Evolutionary conservation across 2,797 vertebrate genomes (phyloP).

Genomic region (Oryzias dopingdopingensis): DNA sequence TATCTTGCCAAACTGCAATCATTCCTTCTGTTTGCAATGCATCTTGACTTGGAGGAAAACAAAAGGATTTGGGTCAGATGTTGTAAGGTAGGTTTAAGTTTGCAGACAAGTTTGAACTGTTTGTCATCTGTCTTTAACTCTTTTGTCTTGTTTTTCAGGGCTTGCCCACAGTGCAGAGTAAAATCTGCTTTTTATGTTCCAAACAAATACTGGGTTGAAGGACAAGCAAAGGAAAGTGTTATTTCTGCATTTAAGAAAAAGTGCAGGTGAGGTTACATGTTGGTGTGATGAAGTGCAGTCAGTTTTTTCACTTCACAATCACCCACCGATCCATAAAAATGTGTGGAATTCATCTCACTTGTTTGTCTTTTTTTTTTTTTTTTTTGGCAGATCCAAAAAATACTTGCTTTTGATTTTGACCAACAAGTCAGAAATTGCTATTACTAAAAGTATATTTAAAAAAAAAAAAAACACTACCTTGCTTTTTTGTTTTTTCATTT

Average conservation of each 20-base stretch:
- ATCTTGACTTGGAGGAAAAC: conserved; percentile 87
- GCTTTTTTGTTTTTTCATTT: too few species aligned
- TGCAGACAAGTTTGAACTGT: rapidly evolving
- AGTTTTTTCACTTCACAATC: too few species aligned
- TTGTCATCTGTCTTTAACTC: background rate
- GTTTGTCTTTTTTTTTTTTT: too few species aligned
- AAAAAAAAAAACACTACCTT: too few species aligned
- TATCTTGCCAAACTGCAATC: conserved; percentile 88
- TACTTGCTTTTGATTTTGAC: too few species aligned
- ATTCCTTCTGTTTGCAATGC: conserved; percentile 85
- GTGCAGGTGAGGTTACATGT: conserved; percentile 67
- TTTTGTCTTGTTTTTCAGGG: conserved; percentile 58
- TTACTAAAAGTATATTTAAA: too few species aligned
- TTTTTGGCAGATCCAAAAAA: too few species aligned
- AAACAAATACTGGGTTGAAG: conserved; percentile 85
- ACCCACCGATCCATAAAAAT: too few species aligned
- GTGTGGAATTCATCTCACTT: too few species aligned
- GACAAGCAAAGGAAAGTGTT: conserved; percentile 78
- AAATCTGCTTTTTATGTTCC: conserved; percentile 89
- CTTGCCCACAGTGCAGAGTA: conserved; percentile 88
- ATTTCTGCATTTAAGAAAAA: conserved; percentile 82
- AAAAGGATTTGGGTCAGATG: conserved; percentile 73
- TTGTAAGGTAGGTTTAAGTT: conserved; percentile 79
- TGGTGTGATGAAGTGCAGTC: background rate
- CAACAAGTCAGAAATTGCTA: too few species aligned